Evolutionary conservation across 2,113 vertebrate genomes (phyloP).

Genomic region (Hippocampus mohnikei): DNA sequence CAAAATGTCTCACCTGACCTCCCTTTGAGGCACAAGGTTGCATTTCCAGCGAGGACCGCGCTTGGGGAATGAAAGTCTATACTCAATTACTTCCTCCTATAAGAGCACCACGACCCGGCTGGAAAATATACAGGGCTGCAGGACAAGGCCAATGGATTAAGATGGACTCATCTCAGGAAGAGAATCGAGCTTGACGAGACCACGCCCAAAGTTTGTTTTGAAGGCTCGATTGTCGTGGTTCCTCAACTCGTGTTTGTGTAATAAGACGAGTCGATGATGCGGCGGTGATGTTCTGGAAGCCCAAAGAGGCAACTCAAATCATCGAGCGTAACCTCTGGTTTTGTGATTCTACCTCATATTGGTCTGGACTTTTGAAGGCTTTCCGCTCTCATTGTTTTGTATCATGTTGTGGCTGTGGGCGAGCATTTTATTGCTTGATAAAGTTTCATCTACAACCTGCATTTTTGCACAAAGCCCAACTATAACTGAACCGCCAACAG

Average conservation of each 20-base stretch:
- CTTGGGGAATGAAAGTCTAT: slow-evolving; percentile 40
- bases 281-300: slow-evolving; percentile 27
- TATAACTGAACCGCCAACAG: neutral
- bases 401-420: slow-evolving; percentile 19
- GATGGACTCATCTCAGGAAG: slow-evolving; percentile 31
- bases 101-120: slow-evolving; percentile 13
- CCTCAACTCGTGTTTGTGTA: slow-evolving; percentile 21
- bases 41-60: slow-evolving; percentile 17
- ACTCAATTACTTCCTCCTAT: slow-evolving; percentile 38
- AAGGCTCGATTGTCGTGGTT: slow-evolving; percentile 35
- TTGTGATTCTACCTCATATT: slow-evolving; percentile 48
- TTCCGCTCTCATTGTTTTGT: slow-evolving; percentile 15
- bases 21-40: slow-evolving; percentile 13
- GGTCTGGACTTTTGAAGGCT: slow-evolving; percentile 28
- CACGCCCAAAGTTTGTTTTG: slow-evolving; percentile 19
- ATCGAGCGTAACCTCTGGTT: slow-evolving; percentile 48
- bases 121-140: slow-evolving; percentile 22
- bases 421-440: slow-evolving; percentile 31
- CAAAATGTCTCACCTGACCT: slow-evolving; percentile 31
- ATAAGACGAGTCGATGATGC: slow-evolving; percentile 36
- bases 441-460: slow-evolving; percentile 27
- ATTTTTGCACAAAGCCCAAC: neutral
- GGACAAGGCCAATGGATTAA: slow-evolving; percentile 18
- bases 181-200: slow-evolving; percentile 36
- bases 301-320: slow-evolving; percentile 46